phyloP scores from a whole-genome alignment of 2,888 invertebrate genomes.

The Acanthoscelides obtectus region DNA sequence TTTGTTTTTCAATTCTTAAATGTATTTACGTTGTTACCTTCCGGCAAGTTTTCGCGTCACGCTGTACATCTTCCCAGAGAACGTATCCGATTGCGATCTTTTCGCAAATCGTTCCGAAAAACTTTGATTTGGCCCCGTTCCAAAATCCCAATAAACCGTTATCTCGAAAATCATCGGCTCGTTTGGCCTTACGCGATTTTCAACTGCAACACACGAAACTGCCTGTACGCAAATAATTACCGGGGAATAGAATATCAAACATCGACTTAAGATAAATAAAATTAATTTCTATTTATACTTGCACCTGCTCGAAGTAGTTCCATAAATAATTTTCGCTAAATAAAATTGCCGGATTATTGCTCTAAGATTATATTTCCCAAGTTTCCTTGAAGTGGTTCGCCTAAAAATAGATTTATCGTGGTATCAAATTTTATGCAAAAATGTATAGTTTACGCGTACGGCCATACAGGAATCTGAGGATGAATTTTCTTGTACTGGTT shows the following conservation, averaged over 20 bases:
- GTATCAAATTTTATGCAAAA: not conserved
- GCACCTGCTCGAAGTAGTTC: slow-evolving; percentile 25
- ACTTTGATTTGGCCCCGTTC: not conserved
- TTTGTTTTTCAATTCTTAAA: too few species aligned
- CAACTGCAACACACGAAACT: not conserved
- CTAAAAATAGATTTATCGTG: not conserved
- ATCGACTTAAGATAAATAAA: slow-evolving; percentile 21
- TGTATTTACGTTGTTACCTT: not conserved
- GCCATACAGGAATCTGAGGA: too few species aligned
- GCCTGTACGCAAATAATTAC: not conserved
- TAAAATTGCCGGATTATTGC: slow-evolving; percentile 6
- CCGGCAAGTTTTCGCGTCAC: not conserved
- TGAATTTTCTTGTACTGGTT: too few species aligned
- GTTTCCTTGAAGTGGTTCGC: not conserved
- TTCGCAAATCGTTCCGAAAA: not conserved
- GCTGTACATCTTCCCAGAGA: not conserved
- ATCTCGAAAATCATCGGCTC: not conserved
- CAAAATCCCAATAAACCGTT: not conserved
- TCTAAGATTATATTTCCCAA: not conserved
- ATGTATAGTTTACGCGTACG: too few species aligned
- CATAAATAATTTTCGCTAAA: slow-evolving; percentile 18
- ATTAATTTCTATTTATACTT: slow-evolving; percentile 22
- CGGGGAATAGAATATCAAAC: not conserved
- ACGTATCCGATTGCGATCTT: not conserved
- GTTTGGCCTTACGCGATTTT: not conserved